Percentiles rank a stretch among this genome's conserved stretches.
These are phyloP conservation scores for Drosophila imparisetae DNA, from an alignment of 2,888 invertebrate species.

Conservation along the genomic window DNA sequence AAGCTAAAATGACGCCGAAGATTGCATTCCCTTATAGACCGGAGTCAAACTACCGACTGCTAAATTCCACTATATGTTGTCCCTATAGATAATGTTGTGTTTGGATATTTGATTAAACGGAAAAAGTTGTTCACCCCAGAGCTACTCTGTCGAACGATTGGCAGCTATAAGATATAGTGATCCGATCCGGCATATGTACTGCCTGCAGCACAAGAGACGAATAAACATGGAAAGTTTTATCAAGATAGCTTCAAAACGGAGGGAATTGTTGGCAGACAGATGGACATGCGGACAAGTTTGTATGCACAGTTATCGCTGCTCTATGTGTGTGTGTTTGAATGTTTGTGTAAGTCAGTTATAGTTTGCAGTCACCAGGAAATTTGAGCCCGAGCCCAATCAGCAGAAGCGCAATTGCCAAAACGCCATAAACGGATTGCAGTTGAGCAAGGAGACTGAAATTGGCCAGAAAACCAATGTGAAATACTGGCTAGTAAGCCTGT, in stretches of 20 bases:
- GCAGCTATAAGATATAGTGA: not conserved
- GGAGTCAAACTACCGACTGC: not conserved
- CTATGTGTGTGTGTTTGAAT: not conserved
- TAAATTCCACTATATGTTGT: not conserved
- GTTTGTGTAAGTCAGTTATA: conserved; percentile 38
- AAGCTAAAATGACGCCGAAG: not conserved
- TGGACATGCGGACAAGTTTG: conserved; percentile 3
- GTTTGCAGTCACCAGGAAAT: conserved; percentile 37
- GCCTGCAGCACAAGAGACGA: not conserved
- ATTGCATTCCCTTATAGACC: not conserved
- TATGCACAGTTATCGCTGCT: not conserved
- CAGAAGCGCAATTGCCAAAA: conserved; percentile 23
- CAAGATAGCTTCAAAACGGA: not conserved
- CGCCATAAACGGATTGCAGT: conserved; percentile 32
- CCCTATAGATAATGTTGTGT: not conserved
- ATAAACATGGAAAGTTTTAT: not conserved
- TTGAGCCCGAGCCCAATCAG: conserved; percentile 38
- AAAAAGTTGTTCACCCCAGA: not conserved
- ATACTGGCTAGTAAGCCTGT: conserved; percentile 32
- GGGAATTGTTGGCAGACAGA: not conserved
- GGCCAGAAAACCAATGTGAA: conserved; percentile 41
- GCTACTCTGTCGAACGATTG: not conserved
- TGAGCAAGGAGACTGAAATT: not conserved
- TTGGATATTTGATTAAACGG: not conserved
- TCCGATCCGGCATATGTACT: not conserved